Percentiles rank a stretch among this genome's conserved stretches.
phyloP scores from a whole-genome alignment of 2,888 invertebrate species.

The Rhopalosiphum nymphaeae region DNA sequence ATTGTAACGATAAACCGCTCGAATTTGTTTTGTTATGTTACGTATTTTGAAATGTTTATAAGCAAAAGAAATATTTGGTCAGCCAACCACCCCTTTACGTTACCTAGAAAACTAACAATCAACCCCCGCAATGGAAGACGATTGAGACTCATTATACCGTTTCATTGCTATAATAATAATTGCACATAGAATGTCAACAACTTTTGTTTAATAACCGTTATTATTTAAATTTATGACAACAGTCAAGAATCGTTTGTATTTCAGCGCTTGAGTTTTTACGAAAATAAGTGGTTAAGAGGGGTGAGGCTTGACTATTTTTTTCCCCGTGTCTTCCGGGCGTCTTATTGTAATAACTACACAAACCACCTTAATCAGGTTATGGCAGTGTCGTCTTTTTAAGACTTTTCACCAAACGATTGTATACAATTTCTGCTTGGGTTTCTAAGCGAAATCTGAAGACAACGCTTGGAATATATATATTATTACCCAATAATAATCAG shows the following conservation, averaged over 20 bases:
- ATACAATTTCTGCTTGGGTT: background rate
- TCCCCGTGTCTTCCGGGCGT: background rate
- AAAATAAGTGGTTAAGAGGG: constrained; percentile 11
- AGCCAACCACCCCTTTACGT: background rate
- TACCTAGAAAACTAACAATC: background rate
- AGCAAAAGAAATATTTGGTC: background rate
- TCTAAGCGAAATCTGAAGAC: background rate
- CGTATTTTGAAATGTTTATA: background rate
- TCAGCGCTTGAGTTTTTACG: constrained; percentile 31
- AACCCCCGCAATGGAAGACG: background rate
- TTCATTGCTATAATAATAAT: constrained; percentile 30
- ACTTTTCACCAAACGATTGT: background rate
- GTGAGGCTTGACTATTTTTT: background rate
- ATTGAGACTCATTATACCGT: constrained; percentile 15
- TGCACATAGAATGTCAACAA: constrained; percentile 41
- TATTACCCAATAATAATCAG: background rate
- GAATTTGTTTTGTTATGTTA: background rate
- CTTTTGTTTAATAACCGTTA: constrained; percentile 37
- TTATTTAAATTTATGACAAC: constrained; percentile 27
- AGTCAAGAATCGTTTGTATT: constrained; percentile 9
- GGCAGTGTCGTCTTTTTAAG: background rate
- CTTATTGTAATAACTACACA: constrained; percentile 32
- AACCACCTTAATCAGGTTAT: background rate
- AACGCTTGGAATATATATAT: background rate
- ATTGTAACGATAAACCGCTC: background rate